phyloP scores from a whole-genome alignment of 2,888 invertebrate species.

The Ectemnius continuus region DNA sequence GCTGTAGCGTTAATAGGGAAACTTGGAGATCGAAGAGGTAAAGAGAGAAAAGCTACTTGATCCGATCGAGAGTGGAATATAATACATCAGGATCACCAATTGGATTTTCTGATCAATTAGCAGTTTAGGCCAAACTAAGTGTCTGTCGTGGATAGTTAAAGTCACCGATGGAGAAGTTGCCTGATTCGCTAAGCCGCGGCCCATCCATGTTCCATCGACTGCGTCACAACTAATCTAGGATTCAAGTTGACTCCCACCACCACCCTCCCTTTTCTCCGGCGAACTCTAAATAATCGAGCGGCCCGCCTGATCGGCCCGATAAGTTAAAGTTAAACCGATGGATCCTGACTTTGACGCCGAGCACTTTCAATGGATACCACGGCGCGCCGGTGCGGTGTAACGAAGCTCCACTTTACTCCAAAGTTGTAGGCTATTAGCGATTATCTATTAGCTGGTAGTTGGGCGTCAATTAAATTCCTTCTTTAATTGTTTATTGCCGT shows the following conservation, averaged over 20 bases:
- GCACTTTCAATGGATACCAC: constrained; percentile 8
- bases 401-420: no score
- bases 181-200: constrained; percentile 65
- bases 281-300: neutral
- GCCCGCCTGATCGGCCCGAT: no score
- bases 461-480: no score
- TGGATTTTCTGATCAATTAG: constrained; percentile 75
- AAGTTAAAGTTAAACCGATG: no score
- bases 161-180: constrained; percentile 65
- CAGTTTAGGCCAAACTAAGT: constrained; percentile 75
- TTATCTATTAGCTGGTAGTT: no score
- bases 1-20: constrained; percentile 39
- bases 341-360: no score
- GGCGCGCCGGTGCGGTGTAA: neutral
- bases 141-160: constrained; percentile 71
- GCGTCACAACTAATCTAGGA: no score
- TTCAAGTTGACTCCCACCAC: no score
- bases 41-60: constrained; percentile 37
- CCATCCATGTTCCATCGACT: constrained; percentile 56
- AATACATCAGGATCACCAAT: constrained; percentile 69
- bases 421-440: no score
- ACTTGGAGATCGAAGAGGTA: constrained; percentile 20
- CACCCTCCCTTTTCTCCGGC: no score
- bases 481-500: no score
- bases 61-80: constrained; percentile 45